These are phyloP conservation scores for Cyprinodon brontotheroides DNA, from an alignment of 2,113 vertebrate genomes.

Conservation along the genomic window DNA sequence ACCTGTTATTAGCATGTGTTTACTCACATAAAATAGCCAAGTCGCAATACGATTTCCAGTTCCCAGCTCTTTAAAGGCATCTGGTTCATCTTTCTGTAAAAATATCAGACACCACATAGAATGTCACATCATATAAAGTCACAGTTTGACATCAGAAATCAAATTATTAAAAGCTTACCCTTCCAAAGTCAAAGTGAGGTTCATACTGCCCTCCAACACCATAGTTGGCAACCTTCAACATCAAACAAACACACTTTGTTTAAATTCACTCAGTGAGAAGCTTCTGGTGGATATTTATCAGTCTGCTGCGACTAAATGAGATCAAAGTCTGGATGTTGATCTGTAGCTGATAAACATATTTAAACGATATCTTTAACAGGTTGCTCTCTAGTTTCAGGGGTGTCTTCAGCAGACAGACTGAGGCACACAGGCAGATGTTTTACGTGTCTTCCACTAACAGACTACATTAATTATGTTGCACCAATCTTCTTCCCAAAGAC, in stretches of 20 bases:
- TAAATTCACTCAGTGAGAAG: background rate
- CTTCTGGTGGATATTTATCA: no score
- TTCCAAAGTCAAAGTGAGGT: slow-evolving; percentile 91
- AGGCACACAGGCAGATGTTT: no score
- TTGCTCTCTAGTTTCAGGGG: no score
- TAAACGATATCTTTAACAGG: no score
- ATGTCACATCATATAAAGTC: background rate
- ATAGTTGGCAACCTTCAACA: slow-evolving; percentile 87
- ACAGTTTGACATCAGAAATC: background rate
- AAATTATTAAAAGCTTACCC: slow-evolving; percentile 72
- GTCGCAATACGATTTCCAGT: slow-evolving; percentile 98
- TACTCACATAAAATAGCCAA: slow-evolving; percentile 97
- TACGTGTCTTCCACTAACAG: no score
- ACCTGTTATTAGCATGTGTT: background rate
- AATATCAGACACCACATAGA: slow-evolving; percentile 17
- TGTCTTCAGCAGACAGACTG: no score
- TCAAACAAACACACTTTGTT: background rate
- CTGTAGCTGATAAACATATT: no score
- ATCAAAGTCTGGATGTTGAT: no score
- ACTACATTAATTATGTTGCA: no score
- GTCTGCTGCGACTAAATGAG: no score
- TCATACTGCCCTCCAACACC: slow-evolving; percentile 90
- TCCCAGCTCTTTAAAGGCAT: slow-evolving; percentile 97
- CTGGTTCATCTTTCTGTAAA: slow-evolving; percentile 96
- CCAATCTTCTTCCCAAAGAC: no score